Base-by-base conservation (phyloP, 2,888 invertebrate genomes). In the Chalcis sispes region DNA sequence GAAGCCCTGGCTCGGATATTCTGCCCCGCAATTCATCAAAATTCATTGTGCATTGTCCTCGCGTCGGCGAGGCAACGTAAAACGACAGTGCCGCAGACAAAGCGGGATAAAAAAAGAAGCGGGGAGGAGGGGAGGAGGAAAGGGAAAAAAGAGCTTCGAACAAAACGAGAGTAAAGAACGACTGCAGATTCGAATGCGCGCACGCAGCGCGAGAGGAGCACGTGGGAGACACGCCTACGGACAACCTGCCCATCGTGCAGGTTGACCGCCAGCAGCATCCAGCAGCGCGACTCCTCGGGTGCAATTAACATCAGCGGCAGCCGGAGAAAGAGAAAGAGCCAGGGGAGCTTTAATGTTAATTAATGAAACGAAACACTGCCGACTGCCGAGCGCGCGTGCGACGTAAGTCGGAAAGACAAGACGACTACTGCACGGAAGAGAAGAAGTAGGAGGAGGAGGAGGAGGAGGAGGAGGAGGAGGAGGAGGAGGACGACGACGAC, bases 231-330 rank as follows among this genome's bases (percentile, higher is more conserved):
- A 81, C 83, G 83, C 82, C 83, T 79, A 81, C 81, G 78, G 79
- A 78, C 80, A 79, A 82, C 80, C 79, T 81, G 80, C 79, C 74
- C 8, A 15, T 42, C 61, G 10, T 29, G 77, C 75, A 61, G 46
- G 64, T 64, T 54, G 62, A 25, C 18, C 27, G 18, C 15, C n/a
- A 32, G 18, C 40, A 15, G n/a, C n/a, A n/a, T n/a, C n/a, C n/a
- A n/a, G n/a, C n/a, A n/a, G n/a, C n/a, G n/a, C n/a, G 67, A 29
- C 42, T n/a, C 18, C 27, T 48, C 79, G 78, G 56, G 65, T 20
- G 83, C 82, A 85, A 86, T 86, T 86, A 85, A 86, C 85, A 83
- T 85, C n/a, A n/a, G n/a, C n/a, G n/a, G n/a, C n/a, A n/a, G n/a
- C n/a, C n/a, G n/a, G n/a, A n/a, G n/a, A n/a, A 81, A 80, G 80